phyloP scores from a whole-genome alignment of 2,113 vertebrate genomes.

The Crotophaga sulcirostris region DNA sequence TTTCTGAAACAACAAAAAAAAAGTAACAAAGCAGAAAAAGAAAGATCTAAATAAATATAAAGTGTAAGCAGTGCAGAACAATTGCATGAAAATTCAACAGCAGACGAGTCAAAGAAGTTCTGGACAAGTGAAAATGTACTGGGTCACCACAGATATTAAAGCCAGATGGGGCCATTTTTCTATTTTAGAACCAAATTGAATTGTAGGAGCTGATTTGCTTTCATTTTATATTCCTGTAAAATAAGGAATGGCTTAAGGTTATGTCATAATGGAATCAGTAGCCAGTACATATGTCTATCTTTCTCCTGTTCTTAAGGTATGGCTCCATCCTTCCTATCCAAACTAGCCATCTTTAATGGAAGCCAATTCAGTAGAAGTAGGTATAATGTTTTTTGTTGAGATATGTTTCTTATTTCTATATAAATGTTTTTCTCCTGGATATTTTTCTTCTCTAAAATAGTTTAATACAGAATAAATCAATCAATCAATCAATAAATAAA shows the following conservation, averaged over 20 bases:
- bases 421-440: neutral
- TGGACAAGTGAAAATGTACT: neutral
- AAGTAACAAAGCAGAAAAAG: neutral
- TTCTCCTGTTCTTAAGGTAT: neutral
- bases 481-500: too few relatives aligned
- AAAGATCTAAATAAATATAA: neutral
- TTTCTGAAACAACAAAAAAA: neutral
- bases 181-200: neutral
- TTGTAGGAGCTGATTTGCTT: neutral
- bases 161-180: neutral
- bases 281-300: neutral
- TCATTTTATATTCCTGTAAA: neutral
- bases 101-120: neutral
- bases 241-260: neutral
- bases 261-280: neutral
- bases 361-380: neutral
- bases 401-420: neutral
- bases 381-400: neutral
- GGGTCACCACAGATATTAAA: neutral
- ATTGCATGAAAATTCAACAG: neutral
- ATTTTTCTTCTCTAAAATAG: neutral
- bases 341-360: neutral
- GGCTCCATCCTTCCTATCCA: neutral
- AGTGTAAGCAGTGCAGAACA: neutral
- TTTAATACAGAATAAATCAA: neutral